Base-by-base conservation (phyloP, 2,888 invertebrate species). In the Anthophora plumipes region DNA sequence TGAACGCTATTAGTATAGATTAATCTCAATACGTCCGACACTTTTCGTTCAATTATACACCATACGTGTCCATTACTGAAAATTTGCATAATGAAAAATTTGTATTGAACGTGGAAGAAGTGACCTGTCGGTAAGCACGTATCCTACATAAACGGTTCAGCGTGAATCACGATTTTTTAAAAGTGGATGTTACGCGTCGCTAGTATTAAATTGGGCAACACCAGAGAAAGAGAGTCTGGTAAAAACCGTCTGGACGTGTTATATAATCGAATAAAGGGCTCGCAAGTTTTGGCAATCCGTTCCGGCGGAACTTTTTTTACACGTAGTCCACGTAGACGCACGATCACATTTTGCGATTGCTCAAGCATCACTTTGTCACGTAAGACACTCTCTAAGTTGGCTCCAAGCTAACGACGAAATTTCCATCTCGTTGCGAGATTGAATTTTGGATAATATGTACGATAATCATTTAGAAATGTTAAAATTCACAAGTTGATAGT, bases 201-300 rank as follows among this genome's bases (percentile, higher is more conserved):
- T 55, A 55, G 55, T 43, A 6, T 17, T 22, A 48, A 68, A 63
- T 71, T 79, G 59, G 17, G 63, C 31, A 68, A 79, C 31, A 63
- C 25, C 22, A n/a, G 46, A 68, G 31, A 50, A 57, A 61, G 43
- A 57, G 57, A 63, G 50, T 63, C n/a, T 17, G 17, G 25, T 12
- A 60, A 67, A 25, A 68, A 52, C 43, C 20, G n/a, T 57, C 46
- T 48, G n/a, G 22, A 31, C 31, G 37, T 48, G 0, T 82, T 82
- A 71, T 41, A 20, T 75, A 82, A 82, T 48, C 6, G 3, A 31
- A 41, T 50, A 57, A 73, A 64, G 71, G 39, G 59, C 54, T 68
- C 37, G 37, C 55, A 25, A 64, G 52, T 52, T 50, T 61, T 48
- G 60, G 41, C 63, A 59, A 80, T 61, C 25, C 43, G 31, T 31